Conservation (phyloP, 2,113 vertebrate genomes). For the Morone chrysops region DNA sequence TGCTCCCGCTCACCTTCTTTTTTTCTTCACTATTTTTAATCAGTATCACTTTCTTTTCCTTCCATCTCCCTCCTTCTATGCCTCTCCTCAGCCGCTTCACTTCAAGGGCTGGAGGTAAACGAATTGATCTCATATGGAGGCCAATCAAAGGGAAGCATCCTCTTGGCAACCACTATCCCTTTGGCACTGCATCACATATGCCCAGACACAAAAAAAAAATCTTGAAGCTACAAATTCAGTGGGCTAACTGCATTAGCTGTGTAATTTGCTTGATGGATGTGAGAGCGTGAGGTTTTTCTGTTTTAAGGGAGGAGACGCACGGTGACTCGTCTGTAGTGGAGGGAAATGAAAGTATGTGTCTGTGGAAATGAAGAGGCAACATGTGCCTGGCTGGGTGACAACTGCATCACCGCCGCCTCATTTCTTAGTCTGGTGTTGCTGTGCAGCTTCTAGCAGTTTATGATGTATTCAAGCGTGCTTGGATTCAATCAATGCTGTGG, state of each 20-base stretch:
- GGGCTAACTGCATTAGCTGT: constrained; percentile 57
- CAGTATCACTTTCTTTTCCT: constrained; percentile 24
- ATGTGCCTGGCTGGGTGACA: constrained; percentile 42
- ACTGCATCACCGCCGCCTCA: background rate
- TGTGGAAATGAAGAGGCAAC: constrained; percentile 33
- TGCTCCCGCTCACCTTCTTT: constrained; percentile 18
- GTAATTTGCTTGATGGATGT: constrained; percentile 53
- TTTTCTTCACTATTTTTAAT: constrained; percentile 45
- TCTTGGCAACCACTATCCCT: constrained; percentile 48
- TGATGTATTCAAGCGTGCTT: background rate
- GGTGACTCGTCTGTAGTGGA: constrained; percentile 27
- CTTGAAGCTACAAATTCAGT: constrained; percentile 39
- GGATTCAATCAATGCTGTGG: constrained; percentile 9
- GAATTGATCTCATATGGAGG: constrained; percentile 45
- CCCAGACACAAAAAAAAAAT: background rate
- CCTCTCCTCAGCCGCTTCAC: constrained; percentile 15
- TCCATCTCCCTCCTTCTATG: background rate
- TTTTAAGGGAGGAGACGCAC: constrained; percentile 31
- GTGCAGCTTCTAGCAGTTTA: constrained; percentile 2
- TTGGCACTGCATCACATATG: constrained; percentile 51
- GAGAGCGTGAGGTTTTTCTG: constrained; percentile 40
- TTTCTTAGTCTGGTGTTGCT: constrained; percentile 12
- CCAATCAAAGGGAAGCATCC: constrained; percentile 64
- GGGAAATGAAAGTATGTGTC: constrained; percentile 50
- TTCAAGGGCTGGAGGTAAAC: constrained; percentile 51